Base-by-base conservation (phyloP, 2,113 vertebrate genomes). In the Strix aluco region DNA sequence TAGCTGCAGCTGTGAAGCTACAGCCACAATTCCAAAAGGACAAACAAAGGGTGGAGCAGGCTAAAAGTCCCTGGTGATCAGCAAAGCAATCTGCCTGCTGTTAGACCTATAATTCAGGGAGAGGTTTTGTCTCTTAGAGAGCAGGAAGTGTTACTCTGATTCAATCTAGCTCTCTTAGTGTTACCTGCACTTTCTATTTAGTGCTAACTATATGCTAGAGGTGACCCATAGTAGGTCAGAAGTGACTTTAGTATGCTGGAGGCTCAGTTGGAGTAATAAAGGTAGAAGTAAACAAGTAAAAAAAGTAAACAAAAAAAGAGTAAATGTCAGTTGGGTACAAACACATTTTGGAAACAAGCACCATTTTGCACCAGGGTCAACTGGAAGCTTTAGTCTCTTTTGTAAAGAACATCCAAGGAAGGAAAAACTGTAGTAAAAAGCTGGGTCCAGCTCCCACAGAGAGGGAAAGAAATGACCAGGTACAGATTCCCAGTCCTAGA, bases 281-380 rank as follows among this genome's bases (percentile, higher is more conserved):
- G 2, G 19, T 42, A 27, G 42, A 89, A 91, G 44, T 38, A 83
- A 80, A 63, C 18, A 21, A 47, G 46, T 47, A 10, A 47, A 47
- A 47, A 47, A 11, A 21, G 46, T 47, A 47, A 46, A 46, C 44
- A 46, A 47, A 47, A 66, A 30, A 34, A 2, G 3, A 63, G 9
- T 54, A 67, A 52, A 81, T 5, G 18, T 65, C 49, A 54, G 18
- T 11, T 34, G 19, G 19, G 25, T 36, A 30, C 9, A 67, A 63
- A 83, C 1, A 15, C 5, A 26, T 70, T 78, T 58, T 70, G 30
- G 32, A 90, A 90, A 74, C 7, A 61, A 36, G 16, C 3, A 8
- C 2, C 15, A 5, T 58, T 80, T 91, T 67, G 1, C 5, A 49
- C 30, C 0, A 1, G 19, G 5, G 5, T 71, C 8, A 72, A 14